Evolutionary conservation across 2,888 invertebrate genomes (phyloP).

Genomic region (Desoria tigrina): DNA sequence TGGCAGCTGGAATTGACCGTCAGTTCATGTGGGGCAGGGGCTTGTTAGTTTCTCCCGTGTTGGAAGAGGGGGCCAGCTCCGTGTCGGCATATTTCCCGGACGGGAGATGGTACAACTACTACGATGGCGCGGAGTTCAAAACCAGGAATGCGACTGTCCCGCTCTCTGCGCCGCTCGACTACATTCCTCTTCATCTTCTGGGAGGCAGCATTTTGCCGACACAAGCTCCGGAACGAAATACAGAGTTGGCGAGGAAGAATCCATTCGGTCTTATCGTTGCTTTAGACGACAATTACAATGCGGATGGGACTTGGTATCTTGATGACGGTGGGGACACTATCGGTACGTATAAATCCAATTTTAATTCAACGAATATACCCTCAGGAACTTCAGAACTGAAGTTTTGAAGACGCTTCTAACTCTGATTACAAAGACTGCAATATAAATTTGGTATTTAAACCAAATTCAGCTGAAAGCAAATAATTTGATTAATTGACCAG

Average conservation of each 20-base stretch:
- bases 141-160: conserved; percentile 53
- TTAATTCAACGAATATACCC: too few species aligned
- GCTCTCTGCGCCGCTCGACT: conserved; percentile 55
- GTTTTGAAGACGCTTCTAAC: too few species aligned
- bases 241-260: conserved; percentile 53
- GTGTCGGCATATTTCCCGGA: conserved; percentile 56
- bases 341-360: too few species aligned
- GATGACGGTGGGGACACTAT: conserved; percentile 55
- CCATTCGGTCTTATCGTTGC: conserved; percentile 55
- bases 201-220: conserved; percentile 54
- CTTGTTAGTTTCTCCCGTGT: conserved; percentile 67
- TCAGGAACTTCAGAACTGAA: too few species aligned
- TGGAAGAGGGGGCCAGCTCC: conserved; percentile 59
- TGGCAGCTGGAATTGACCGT: conserved; percentile 53
- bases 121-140: conserved; percentile 50
- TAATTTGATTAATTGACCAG: too few species aligned
- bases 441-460: too few species aligned
- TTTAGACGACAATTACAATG: conserved; percentile 46
- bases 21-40: conserved; percentile 58
- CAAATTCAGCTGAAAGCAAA: too few species aligned
- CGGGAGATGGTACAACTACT: conserved; percentile 55
- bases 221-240: conserved; percentile 53
- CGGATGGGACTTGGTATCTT: conserved; percentile 54
- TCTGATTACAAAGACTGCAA: too few species aligned
- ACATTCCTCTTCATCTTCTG: conserved; percentile 54